Percentiles rank a stretch among this genome's conserved stretches.
phyloP scores from a whole-genome alignment of 2,113 vertebrate species.

The Leptosomus discolor region DNA sequence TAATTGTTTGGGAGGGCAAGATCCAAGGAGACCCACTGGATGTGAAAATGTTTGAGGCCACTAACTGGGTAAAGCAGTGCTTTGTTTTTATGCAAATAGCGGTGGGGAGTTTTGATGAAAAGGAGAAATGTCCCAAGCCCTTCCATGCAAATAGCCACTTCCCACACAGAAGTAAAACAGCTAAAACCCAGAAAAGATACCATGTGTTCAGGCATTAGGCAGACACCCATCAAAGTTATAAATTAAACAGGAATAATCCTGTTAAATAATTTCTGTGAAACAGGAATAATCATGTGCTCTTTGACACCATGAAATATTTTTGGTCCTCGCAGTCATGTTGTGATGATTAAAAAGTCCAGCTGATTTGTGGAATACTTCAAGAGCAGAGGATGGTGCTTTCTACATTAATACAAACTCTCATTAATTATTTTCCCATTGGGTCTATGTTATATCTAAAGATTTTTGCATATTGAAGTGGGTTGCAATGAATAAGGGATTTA shows the following conservation, averaged over 20 bases:
- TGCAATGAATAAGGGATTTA: neutral
- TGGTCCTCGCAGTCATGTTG: neutral
- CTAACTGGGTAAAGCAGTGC: conserved; percentile 61
- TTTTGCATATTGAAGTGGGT: neutral
- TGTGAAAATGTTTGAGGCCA: conserved; percentile 73
- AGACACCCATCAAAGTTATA: neutral
- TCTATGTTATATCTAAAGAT: neutral
- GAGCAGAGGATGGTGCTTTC: neutral
- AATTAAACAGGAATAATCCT: neutral
- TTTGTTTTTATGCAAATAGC: neutral
- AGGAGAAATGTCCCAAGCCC: neutral
- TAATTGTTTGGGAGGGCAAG: conserved; percentile 59
- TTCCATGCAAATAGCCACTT: neutral
- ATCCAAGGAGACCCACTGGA: conserved; percentile 73
- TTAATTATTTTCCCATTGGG: neutral
- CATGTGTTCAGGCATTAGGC: neutral
- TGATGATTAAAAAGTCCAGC: neutral
- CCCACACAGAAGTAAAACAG: neutral
- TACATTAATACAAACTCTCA: neutral
- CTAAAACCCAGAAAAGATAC: neutral
- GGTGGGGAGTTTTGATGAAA: neutral
- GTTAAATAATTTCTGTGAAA: neutral
- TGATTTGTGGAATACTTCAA: neutral
- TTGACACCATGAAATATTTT: neutral
- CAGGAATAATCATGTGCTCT: neutral